These are phyloP conservation scores for Stictocephala bisonia DNA, from an alignment of 2,888 invertebrate genomes.

Conservation along the genomic window DNA sequence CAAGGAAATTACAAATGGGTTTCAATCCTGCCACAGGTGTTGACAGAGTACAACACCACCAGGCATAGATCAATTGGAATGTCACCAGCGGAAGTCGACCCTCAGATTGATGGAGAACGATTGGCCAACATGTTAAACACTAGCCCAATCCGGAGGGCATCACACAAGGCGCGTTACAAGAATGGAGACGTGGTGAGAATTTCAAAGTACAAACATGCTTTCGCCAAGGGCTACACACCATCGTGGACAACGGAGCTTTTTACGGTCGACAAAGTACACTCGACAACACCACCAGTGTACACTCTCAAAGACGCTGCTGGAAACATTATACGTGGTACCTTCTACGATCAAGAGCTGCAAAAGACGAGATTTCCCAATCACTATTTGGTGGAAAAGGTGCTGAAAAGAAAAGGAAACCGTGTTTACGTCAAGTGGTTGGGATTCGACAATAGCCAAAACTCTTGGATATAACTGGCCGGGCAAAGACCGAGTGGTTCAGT, in stretches of 20 bases:
- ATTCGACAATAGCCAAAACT: constrained; percentile 15
- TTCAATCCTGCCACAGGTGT: background rate
- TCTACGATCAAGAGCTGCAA: constrained; percentile 42
- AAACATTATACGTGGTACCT: constrained; percentile 13
- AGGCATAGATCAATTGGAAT: constrained; percentile 23
- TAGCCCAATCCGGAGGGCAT: too few species aligned
- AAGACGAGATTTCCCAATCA: constrained; percentile 40
- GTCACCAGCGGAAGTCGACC: constrained; percentile 11
- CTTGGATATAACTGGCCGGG: constrained; percentile 45
- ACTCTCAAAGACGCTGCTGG: background rate
- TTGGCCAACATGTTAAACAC: background rate
- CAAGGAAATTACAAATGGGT: constrained; percentile 30
- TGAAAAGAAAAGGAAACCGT: background rate
- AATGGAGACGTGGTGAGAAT: background rate
- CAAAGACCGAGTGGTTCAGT: too few species aligned
- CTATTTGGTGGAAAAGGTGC: constrained; percentile 40
- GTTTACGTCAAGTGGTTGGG: constrained; percentile 45
- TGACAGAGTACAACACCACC: background rate
- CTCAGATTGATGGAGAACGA: background rate
- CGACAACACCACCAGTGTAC: background rate
- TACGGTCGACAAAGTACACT: background rate
- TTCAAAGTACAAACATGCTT: background rate
- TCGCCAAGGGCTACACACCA: background rate
- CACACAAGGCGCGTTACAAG: too few species aligned
- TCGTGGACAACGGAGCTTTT: background rate